Percentiles rank a stretch among this genome's conserved stretches.
Evolutionary conservation across 23 tunicate species (phyloP).

Genomic region (Halocynthia roretzi): DNA sequence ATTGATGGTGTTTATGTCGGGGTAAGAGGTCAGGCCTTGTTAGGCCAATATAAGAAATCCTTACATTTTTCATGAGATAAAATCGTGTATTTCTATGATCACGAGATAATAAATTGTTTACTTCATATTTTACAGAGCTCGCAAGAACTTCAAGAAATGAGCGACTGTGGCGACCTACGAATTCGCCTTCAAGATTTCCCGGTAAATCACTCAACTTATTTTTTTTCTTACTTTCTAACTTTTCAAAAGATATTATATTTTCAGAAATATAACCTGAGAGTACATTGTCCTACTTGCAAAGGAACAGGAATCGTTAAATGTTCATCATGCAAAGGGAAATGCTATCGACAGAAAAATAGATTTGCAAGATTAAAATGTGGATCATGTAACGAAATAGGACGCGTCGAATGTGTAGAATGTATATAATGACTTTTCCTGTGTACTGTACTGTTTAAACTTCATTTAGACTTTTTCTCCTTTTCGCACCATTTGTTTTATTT

Average conservation of each 20-base stretch:
- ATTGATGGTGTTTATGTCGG: conserved; percentile 93
- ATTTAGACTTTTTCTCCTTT: too few relatives aligned
- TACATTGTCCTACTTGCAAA: conserved; percentile 61
- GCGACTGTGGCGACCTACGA: conserved; percentile 98
- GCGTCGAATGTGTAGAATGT: conserved; percentile 70
- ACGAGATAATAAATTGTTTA: not conserved
- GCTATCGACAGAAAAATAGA: conserved; percentile 50
- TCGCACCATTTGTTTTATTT: too few relatives aligned
- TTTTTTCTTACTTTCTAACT: not conserved
- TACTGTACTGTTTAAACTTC: too few relatives aligned
- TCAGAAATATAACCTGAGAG: conserved; percentile 77
- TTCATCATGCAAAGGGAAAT: conserved; percentile 70
- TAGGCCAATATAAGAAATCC: not conserved
- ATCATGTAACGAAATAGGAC: conserved; percentile 69
- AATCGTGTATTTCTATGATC: not conserved
- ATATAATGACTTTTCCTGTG: conserved; percentile 5
- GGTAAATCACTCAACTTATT: conserved; percentile 19
- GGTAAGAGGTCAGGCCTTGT: conserved; percentile 23
- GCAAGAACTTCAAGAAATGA: conserved; percentile 80
- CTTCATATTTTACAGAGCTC: conserved; percentile 46
- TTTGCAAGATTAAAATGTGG: conserved; percentile 69
- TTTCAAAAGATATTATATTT: not conserved
- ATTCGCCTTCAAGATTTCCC: conserved; percentile 89
- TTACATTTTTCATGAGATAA: not conserved
- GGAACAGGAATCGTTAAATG: conserved; percentile 53